Conservation (phyloP, 2,797 vertebrate species). For the Vipera ursinii region DNA sequence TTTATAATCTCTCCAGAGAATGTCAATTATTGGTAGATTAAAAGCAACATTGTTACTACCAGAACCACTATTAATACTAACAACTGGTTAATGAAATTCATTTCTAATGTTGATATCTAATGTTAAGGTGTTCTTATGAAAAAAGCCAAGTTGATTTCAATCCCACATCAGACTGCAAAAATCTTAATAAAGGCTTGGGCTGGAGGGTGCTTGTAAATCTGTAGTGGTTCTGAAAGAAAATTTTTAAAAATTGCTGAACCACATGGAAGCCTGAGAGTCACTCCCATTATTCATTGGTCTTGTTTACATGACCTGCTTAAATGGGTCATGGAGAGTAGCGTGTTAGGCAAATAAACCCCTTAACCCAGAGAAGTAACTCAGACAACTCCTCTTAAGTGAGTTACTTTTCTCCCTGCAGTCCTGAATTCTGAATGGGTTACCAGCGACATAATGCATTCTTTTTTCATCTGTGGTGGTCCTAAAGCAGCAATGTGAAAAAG, state of each 20-base stretch:
- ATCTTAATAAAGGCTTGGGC: neutral
- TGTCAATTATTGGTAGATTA: neutral
- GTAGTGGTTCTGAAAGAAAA: neutral
- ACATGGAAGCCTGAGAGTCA: neutral
- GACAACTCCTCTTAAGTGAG: neutral
- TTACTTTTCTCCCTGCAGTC: neutral
- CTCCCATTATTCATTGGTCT: neutral
- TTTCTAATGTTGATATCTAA: neutral
- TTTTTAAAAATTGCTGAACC: neutral
- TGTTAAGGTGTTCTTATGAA: neutral
- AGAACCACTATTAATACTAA: neutral
- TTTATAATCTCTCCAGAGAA: neutral
- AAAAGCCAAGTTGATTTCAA: neutral
- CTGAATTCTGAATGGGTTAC: neutral
- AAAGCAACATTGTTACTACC: neutral
- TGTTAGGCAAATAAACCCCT: neutral
- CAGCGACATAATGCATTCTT: neutral
- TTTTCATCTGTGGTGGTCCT: neutral
- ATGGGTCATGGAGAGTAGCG: neutral
- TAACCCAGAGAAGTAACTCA: neutral
- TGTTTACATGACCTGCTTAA: neutral
- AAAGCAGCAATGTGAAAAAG: neutral
- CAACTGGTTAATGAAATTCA: neutral
- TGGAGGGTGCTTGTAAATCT: too few species aligned
- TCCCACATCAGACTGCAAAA: neutral